A percentile compares a stretch with the other conserved stretches of the same genome.
Evolutionary conservation across 2,888 invertebrate genomes (phyloP).

Genomic region (Deilephila elpenor): DNA sequence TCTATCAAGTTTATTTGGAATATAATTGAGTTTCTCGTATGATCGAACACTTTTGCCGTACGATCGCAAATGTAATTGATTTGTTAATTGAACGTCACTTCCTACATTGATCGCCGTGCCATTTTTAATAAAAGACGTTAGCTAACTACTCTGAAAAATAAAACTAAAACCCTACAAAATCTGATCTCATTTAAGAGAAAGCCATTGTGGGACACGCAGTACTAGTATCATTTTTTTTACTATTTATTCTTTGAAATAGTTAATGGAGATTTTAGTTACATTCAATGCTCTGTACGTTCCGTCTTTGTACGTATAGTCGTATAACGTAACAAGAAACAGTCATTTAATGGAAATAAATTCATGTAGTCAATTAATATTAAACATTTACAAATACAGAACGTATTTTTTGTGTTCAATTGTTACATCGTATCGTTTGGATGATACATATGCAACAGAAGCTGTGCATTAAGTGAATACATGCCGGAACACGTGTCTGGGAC

Average conservation of each 20-base stretch:
- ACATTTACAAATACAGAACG: not conserved
- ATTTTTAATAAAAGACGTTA: not conserved
- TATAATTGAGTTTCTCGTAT: slow-evolving; percentile 6
- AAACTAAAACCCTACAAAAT: slow-evolving; percentile 12
- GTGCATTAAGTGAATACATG: not conserved
- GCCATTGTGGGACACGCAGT: slow-evolving; percentile 40
- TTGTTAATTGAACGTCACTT: slow-evolving; percentile 7
- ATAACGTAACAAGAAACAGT: not conserved
- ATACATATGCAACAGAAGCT: not conserved
- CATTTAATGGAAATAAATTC: not conserved
- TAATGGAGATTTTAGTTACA: not conserved
- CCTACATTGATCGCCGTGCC: slow-evolving; percentile 33
- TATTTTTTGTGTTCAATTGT: not conserved
- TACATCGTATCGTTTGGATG: not conserved
- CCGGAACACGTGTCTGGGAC: not conserved
- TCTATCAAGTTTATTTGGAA: not conserved
- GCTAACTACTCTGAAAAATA: not conserved
- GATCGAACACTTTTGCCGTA: not conserved
- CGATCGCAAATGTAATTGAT: not conserved
- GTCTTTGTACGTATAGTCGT: not conserved
- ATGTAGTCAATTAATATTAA: not conserved
- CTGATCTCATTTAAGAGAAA: slow-evolving; percentile 51
- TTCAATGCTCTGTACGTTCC: not conserved
- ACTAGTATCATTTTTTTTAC: slow-evolving; percentile 38
- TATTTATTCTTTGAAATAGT: slow-evolving; percentile 34